phyloP scores from a whole-genome alignment of 2,888 invertebrate species.

The Ochropleura plecta region DNA sequence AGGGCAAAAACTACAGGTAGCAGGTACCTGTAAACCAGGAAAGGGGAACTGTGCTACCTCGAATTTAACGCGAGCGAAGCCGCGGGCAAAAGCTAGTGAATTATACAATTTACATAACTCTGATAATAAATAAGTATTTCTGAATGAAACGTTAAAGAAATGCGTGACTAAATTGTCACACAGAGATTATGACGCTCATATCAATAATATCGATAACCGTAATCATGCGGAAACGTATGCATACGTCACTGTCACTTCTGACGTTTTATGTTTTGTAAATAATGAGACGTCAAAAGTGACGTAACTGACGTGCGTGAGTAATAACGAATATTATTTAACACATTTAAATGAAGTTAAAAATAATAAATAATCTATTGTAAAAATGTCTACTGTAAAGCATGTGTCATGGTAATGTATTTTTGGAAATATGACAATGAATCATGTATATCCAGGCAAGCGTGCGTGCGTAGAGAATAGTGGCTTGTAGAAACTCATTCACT shows the following conservation, averaged over 20 bases:
- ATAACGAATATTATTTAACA: background rate
- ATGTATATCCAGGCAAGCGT: background rate
- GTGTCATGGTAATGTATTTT: background rate
- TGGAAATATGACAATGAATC: slow-evolving; percentile 9
- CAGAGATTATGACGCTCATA: background rate
- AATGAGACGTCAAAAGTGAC: background rate
- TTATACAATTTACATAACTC: background rate
- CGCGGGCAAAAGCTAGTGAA: background rate
- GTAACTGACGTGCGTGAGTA: background rate
- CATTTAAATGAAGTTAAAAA: background rate
- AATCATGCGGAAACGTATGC: background rate
- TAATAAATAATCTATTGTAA: background rate
- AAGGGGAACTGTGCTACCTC: too few species aligned
- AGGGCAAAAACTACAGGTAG: too few species aligned
- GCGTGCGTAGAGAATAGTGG: too few species aligned
- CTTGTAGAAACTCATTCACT: too few species aligned
- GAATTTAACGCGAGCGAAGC: too few species aligned
- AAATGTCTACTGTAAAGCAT: background rate
- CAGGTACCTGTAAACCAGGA: too few species aligned
- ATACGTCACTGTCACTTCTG: slow-evolving; percentile 23
- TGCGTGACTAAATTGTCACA: background rate
- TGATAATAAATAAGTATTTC: background rate
- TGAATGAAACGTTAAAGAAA: slow-evolving; percentile 4
- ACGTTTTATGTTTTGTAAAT: slow-evolving; percentile 27
- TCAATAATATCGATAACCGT: slow-evolving; percentile 20